Evolutionary conservation across 37 sponge, comb jelly and placozoan species (phyloP).

Genomic region (Dysidea cf. avara): DNA sequence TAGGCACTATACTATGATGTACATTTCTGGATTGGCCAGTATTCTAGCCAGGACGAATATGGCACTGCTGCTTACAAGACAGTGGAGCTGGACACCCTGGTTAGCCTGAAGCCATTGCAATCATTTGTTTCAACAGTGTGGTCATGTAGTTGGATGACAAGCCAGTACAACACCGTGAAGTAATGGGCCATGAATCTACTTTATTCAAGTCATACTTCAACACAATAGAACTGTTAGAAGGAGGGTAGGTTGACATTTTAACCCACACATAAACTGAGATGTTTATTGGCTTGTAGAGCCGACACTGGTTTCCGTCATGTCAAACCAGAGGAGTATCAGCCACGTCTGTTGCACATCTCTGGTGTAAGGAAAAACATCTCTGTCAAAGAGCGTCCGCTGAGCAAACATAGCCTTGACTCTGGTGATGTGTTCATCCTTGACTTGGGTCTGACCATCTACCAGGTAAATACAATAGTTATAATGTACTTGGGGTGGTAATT

Average conservation of each 20-base stretch:
- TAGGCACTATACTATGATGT: constrained; percentile 88
- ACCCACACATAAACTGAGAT: too few species aligned
- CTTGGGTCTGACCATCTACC: constrained; percentile 82
- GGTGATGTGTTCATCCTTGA: constrained; percentile 95
- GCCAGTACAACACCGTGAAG: constrained; percentile 98
- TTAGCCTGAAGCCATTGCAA: constrained; percentile 35
- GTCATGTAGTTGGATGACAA: constrained; percentile 84
- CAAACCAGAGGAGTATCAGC: constrained; percentile 83
- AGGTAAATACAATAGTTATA: constrained; percentile 26
- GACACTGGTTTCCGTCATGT: constrained; percentile 97
- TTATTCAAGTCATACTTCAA: constrained; percentile 92
- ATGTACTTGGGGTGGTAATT: neutral
- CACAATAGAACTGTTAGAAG: constrained; percentile 64
- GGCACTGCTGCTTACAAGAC: constrained; percentile 99
- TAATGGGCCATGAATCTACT: constrained; percentile 81
- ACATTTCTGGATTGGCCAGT: constrained; percentile 97
- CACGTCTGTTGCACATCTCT: constrained; percentile 90
- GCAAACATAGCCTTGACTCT: constrained; percentile 68
- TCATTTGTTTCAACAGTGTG: neutral
- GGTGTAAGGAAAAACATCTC: constrained; percentile 70
- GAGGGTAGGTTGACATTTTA: constrained; percentile 62
- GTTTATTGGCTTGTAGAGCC: constrained; percentile 40
- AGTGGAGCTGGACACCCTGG: constrained; percentile 97
- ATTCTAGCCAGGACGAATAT: constrained; percentile 98
- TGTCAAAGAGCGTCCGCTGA: constrained; percentile 60